These are phyloP conservation scores for Plebejus anna DNA, from an alignment of 2,888 invertebrate species.

Conservation along the genomic window DNA sequence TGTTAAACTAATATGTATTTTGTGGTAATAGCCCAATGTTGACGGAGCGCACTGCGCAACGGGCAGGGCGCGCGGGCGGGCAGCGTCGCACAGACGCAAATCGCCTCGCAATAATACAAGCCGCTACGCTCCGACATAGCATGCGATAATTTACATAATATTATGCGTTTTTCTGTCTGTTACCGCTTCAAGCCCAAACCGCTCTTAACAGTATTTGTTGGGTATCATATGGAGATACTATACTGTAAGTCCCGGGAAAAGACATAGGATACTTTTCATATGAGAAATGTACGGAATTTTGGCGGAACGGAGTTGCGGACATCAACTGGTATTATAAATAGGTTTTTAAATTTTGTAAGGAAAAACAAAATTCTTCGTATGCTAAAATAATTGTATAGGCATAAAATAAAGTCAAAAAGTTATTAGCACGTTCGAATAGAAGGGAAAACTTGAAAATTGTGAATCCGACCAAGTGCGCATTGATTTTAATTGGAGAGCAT, in stretches of 20 bases:
- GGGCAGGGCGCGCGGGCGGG: not conserved
- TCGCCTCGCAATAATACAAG: not conserved
- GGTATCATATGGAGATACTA: too few relatives aligned
- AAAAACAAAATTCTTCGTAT: not conserved
- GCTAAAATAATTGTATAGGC: not conserved
- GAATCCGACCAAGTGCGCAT: not conserved
- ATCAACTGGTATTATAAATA: too few relatives aligned
- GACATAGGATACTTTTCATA: too few relatives aligned
- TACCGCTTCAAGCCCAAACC: too few relatives aligned
- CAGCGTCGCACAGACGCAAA: too few relatives aligned
- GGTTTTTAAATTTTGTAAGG: not conserved
- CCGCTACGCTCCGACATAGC: too few relatives aligned
- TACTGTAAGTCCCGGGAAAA: too few relatives aligned
- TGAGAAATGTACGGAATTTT: too few relatives aligned
- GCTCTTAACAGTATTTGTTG: too few relatives aligned
- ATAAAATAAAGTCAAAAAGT: not conserved
- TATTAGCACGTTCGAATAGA: not conserved
- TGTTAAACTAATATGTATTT: too few relatives aligned
- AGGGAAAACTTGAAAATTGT: conserved; percentile 12
- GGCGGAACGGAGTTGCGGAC: too few relatives aligned
- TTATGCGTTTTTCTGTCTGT: not conserved
- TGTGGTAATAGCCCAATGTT: not conserved
- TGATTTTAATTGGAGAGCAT: conserved; percentile 19
- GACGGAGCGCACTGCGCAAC: not conserved
- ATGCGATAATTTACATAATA: not conserved